Conservation (phyloP, 2,797 vertebrate species). For the Labroides dimidiatus region DNA sequence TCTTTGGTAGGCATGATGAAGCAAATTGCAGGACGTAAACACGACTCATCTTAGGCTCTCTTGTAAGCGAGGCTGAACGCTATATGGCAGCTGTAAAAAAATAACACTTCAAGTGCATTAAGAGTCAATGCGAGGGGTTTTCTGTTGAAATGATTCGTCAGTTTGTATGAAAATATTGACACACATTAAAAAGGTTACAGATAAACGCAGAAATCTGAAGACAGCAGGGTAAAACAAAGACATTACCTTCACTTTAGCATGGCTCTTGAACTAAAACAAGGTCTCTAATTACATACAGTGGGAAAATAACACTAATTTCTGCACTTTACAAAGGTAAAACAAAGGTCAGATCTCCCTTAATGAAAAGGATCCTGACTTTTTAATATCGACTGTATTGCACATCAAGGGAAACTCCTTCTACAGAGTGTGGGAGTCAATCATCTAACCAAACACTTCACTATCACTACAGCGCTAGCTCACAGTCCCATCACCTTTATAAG, state of each 20-base stretch:
- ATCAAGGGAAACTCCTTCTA: conserved; percentile 60
- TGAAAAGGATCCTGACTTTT: conserved; percentile 27
- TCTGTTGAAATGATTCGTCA: conserved; percentile 35
- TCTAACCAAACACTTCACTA: conserved; percentile 61
- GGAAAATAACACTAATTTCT: conserved; percentile 40
- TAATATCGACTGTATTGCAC: conserved; percentile 68
- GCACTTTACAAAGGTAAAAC: conserved; percentile 60
- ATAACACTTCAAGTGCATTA: conserved; percentile 43
- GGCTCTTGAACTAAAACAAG: conserved; percentile 32
- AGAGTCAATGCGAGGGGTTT: conserved; percentile 55
- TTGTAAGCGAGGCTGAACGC: conserved; percentile 44
- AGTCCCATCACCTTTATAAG: conserved; percentile 49
- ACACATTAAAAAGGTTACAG: conserved; percentile 48
- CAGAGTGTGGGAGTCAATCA: conserved; percentile 42
- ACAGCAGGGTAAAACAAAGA: conserved; percentile 44
- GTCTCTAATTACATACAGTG: conserved; percentile 34
- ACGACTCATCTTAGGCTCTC: conserved; percentile 42
- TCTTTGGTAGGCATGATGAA: conserved; percentile 78
- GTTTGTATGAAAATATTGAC: conserved; percentile 59
- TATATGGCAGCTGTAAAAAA: conserved; percentile 29
- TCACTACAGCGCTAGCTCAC: conserved; percentile 57
- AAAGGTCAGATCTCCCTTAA: conserved; percentile 38
- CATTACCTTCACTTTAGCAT: conserved; percentile 35
- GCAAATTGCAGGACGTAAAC: conserved; percentile 62
- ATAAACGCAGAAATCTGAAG: conserved; percentile 37